Conservation (phyloP, 2,888 invertebrate species). For the Asteroscopus sphinx region DNA sequence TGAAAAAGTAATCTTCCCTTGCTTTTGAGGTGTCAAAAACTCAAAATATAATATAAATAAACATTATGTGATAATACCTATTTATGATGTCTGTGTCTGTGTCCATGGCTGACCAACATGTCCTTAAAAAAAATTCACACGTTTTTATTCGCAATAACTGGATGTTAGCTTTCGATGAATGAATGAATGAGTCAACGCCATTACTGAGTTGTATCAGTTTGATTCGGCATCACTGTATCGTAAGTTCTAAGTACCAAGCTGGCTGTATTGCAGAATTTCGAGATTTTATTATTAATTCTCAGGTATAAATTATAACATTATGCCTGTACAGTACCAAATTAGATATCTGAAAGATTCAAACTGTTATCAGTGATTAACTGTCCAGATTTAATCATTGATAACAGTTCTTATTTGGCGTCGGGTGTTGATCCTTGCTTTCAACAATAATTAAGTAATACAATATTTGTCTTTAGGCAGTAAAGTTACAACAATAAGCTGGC, state of each 20-base stretch:
- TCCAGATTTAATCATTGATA: conserved; percentile 1
- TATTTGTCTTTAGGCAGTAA: background rate
- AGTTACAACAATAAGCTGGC: conserved; percentile 9
- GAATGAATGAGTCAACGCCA: conserved; percentile 66
- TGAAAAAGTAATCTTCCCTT: conserved; percentile 13
- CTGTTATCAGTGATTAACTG: background rate
- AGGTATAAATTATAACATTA: conserved; percentile 40
- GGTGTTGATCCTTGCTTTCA: conserved; percentile 25
- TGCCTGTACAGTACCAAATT: conserved; percentile 23
- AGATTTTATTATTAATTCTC: conserved; percentile 59
- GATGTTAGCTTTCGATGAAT: conserved; percentile 59
- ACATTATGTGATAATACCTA: conserved; percentile 18
- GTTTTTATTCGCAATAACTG: conserved; percentile 17
- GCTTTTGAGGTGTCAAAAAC: conserved; percentile 9
- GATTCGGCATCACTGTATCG: conserved; percentile 50
- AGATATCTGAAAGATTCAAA: conserved; percentile 12
- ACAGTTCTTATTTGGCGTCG: conserved; percentile 14
- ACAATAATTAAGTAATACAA: conserved; percentile 20
- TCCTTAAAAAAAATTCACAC: conserved; percentile 35
- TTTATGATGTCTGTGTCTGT: background rate
- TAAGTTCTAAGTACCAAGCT: conserved; percentile 24
- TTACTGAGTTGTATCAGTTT: conserved; percentile 49
- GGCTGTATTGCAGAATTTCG: conserved; percentile 26
- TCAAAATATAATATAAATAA: conserved; percentile 14
- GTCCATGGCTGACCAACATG: conserved; percentile 19